Conservation (phyloP, 2,888 invertebrate genomes). For the Diachrysia chrysitis region DNA sequence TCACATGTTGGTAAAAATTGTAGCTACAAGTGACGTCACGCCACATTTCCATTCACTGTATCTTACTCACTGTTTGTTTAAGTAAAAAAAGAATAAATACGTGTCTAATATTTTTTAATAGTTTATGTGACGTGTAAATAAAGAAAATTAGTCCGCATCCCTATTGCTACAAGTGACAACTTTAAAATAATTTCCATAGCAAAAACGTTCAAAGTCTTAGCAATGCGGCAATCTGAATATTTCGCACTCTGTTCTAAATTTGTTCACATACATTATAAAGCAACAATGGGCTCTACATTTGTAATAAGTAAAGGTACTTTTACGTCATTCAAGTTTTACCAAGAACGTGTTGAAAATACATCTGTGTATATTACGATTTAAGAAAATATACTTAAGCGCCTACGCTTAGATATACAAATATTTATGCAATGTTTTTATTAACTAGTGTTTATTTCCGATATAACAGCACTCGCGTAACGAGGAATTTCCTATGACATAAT, state of each 20-base stretch:
- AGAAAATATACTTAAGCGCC: not conserved
- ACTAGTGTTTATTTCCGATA: slow-evolving; percentile 1
- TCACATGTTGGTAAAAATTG: no score
- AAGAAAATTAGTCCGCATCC: no score
- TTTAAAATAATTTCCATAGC: not conserved
- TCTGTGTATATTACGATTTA: not conserved
- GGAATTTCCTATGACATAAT: not conserved
- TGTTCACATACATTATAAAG: slow-evolving; percentile 2
- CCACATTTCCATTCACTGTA: no score
- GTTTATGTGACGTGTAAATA: no score
- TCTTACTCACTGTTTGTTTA: no score
- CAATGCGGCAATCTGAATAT: slow-evolving; percentile 4
- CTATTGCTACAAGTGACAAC: no score
- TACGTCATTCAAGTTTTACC: not conserved
- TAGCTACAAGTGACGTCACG: no score
- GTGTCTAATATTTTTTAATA: no score
- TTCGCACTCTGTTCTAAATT: not conserved
- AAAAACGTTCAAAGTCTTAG: not conserved
- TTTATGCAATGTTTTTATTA: slow-evolving; percentile 1
- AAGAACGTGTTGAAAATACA: not conserved
- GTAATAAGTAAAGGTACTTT: not conserved
- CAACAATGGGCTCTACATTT: slow-evolving; percentile 4
- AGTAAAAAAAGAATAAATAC: no score
- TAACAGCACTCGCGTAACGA: not conserved
- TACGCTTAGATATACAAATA: not conserved